These are phyloP conservation scores for Phrynocephalus forsythii DNA, from an alignment of 2,797 vertebrate genomes.

Conservation along the genomic window DNA sequence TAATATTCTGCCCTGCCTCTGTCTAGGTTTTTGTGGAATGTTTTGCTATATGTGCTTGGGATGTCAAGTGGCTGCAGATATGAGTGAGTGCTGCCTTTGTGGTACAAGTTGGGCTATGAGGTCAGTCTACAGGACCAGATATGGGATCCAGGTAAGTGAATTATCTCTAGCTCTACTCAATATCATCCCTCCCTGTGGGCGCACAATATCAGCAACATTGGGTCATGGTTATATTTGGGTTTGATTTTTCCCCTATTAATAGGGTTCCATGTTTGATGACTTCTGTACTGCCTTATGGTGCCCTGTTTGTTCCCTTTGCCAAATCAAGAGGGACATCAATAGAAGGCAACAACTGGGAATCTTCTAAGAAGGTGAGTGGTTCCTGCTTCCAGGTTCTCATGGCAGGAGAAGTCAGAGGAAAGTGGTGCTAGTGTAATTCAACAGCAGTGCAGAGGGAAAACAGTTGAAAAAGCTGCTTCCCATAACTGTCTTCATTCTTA, in stretches of 20 bases:
- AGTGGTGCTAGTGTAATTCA: background rate
- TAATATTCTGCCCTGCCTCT: background rate
- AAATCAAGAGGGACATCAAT: slow-evolving; percentile 87
- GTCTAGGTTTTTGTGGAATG: slow-evolving; percentile 75
- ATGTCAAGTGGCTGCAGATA: slow-evolving; percentile 80
- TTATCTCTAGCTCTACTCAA: background rate
- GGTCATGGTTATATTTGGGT: too few relatives aligned
- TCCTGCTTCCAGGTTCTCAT: background rate
- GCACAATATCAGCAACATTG: background rate
- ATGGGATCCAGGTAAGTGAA: slow-evolving; percentile 82
- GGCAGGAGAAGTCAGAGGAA: background rate
- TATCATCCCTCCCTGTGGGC: background rate
- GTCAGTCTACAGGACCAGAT: slow-evolving; percentile 85
- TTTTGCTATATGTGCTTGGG: slow-evolving; percentile 77
- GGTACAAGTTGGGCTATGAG: slow-evolving; percentile 78
- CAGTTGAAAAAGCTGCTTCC: background rate
- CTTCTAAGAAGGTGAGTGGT: slow-evolving; percentile 71
- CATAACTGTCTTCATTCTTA: background rate
- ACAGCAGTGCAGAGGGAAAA: too few relatives aligned
- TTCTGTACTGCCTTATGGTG: slow-evolving; percentile 52
- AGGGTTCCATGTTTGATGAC: slow-evolving; percentile 84
- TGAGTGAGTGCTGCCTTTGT: slow-evolving; percentile 86
- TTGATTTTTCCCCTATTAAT: slow-evolving; percentile 24
- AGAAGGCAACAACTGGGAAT: slow-evolving; percentile 76
- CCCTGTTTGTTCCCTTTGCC: slow-evolving; percentile 76